Evolutionary conservation across 2,888 invertebrate species (phyloP), one percentile per base, ranked within the genome.

Genomic region (Cetonia aurata): DNA sequence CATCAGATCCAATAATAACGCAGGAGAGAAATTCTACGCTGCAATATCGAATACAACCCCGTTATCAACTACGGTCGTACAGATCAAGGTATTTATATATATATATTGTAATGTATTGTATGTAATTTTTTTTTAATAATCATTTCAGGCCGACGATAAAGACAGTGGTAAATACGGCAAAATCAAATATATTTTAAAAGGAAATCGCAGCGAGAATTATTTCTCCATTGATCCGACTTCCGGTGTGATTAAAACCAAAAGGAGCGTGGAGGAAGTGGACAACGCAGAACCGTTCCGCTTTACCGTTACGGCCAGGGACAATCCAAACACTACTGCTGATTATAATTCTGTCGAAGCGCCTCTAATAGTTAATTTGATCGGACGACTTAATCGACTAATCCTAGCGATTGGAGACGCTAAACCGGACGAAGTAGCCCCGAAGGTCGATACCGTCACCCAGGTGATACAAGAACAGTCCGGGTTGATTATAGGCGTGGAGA

Each of bases 81-180:
- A 94, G 85, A 90, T 96, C 3, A 91, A 90, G 86, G 91, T 91
- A 78, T 25, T 25, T 25, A 25, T 25, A 25, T n/a, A n/a, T n/a
- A n/a, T n/a, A n/a, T n/a, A n/a, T n/a, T n/a, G n/a, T n/a, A 3
- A 52, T 52, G 1, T 50, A 10, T 15, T 9, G 15, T 9, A 6
- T 10, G 12, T 44, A 44, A 10, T 1, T 1, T 31, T 31, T 57
- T 15, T 9, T 15, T 31, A 33, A 53, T n/a, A n/a, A n/a, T n/a
- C n/a, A n/a, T 77, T 77, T 59, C 72, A 93, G 88, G 96, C 97
- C 0, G 90, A 91, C 75, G 97, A 98, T 83, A 89, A 89, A 75
- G 97, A 98, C 81, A 93, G 93, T 67, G 95, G 95, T 0, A 90
- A 91, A 74, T 94, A 89, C 81, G 96, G 96, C 1, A 90, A 90